These are phyloP conservation scores for Psix sp. DNA, from an alignment of 1,140 invertebrate species.

Conservation along the genomic window DNA sequence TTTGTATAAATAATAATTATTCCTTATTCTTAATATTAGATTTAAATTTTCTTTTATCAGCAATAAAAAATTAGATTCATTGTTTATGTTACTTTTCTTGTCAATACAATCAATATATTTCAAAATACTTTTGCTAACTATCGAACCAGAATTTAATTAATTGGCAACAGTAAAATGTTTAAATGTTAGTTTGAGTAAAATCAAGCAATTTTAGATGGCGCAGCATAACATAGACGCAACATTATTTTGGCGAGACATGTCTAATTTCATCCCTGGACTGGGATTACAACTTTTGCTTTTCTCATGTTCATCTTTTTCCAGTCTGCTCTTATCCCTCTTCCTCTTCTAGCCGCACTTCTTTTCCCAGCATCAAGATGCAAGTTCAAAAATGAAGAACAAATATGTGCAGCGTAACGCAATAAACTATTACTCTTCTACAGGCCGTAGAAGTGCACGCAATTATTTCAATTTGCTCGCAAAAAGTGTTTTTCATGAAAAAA, in stretches of 20 bases:
- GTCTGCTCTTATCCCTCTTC: constrained; percentile 2
- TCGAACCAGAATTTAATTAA: too few relatives aligned
- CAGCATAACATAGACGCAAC: constrained; percentile 17
- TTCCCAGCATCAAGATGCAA: not conserved
- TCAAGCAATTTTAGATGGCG: constrained; percentile 3
- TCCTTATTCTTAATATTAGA: too few relatives aligned
- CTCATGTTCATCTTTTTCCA: constrained; percentile 25
- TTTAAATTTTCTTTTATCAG: too few relatives aligned
- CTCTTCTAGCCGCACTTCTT: not conserved
- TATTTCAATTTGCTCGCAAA: constrained; percentile 11
- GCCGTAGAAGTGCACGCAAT: constrained; percentile 9
- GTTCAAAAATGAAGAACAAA: constrained; percentile 1
- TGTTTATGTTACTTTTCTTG: too few relatives aligned
- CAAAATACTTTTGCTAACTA: too few relatives aligned
- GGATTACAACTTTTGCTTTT: constrained; percentile 34
- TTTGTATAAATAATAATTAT: too few relatives aligned
- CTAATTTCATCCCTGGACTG: constrained; percentile 33
- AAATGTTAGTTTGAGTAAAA: constrained; percentile 1
- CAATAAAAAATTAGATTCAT: too few relatives aligned
- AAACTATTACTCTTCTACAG: not conserved
- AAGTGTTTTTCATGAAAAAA: constrained; percentile 1
- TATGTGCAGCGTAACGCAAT: not conserved
- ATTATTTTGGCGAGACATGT: constrained; percentile 39
- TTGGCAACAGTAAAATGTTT: too few relatives aligned
- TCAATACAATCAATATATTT: too few relatives aligned